Conservation (phyloP, 2,888 invertebrate species). For the Omphaloscelis lunosa region DNA sequence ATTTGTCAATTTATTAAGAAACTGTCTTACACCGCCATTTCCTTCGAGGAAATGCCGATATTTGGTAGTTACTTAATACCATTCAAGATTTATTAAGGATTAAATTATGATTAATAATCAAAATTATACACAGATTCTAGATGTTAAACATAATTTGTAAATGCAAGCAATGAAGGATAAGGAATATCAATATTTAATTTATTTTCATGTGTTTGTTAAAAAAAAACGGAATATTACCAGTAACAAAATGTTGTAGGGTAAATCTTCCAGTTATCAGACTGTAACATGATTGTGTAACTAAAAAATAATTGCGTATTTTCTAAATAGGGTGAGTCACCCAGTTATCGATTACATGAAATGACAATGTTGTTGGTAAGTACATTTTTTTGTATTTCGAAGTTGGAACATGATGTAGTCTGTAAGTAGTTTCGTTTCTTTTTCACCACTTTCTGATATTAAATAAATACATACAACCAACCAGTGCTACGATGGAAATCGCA, state of each 20-base stretch:
- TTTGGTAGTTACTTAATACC: background rate
- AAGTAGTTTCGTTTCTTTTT: background rate
- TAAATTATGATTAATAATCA: background rate
- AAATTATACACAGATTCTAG: background rate
- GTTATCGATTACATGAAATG: background rate
- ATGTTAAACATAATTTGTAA: background rate
- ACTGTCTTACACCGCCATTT: background rate
- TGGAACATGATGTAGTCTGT: background rate
- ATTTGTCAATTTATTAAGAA: slow-evolving; percentile 7
- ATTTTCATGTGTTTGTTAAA: background rate
- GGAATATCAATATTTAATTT: background rate
- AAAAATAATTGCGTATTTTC: background rate
- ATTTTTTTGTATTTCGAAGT: background rate
- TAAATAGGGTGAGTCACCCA: slow-evolving; percentile 1
- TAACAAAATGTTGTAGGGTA: background rate
- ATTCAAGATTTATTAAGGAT: too few species aligned
- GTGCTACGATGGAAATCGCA: slow-evolving; percentile 1
- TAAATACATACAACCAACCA: background rate
- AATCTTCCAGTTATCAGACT: background rate
- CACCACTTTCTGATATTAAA: slow-evolving; percentile 12
- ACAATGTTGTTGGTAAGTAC: background rate
- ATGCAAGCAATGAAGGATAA: background rate
- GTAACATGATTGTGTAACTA: background rate
- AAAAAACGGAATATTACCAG: background rate
- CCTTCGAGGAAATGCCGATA: background rate